Conservation (phyloP, 2,888 invertebrate genomes). For the Teleogryllus oceanicus region DNA sequence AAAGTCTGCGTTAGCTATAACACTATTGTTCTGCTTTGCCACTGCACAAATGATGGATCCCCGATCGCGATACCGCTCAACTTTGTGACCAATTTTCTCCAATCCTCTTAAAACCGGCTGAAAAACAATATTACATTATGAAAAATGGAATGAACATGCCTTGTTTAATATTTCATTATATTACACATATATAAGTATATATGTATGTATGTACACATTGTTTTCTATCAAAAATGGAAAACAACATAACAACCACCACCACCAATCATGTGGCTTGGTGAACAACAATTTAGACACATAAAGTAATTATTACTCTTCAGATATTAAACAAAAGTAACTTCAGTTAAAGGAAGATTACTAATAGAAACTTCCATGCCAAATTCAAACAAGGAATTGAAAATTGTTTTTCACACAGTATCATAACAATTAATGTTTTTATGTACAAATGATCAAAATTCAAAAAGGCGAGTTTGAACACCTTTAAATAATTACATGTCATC, state of each 20-base stretch:
- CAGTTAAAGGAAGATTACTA: not conserved
- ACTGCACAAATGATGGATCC: conserved; percentile 73
- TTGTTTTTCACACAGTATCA: no score
- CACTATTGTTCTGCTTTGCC: conserved; percentile 56
- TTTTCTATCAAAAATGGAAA: no score
- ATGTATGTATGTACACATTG: no score
- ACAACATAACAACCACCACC: no score
- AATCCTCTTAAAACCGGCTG: conserved; percentile 63
- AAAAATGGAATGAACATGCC: conserved; percentile 46
- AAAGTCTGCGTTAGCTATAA: conserved; percentile 75
- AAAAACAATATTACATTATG: conserved; percentile 43
- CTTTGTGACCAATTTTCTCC: conserved; percentile 63
- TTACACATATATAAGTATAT: no score
- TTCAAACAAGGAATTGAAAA: no score
- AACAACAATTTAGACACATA: not conserved
- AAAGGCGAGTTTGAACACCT: not conserved
- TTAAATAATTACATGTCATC: not conserved
- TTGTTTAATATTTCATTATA: not conserved
- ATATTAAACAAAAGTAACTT: not conserved
- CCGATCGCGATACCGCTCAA: conserved; percentile 58
- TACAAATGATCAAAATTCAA: no score
- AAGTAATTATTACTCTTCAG: conserved; percentile 23
- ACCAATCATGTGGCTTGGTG: no score
- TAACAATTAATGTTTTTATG: no score
- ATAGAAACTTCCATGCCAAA: no score